Base-by-base conservation (phyloP, 1,140 invertebrate species). In the Macrotrachela quadricornifera region DNA sequence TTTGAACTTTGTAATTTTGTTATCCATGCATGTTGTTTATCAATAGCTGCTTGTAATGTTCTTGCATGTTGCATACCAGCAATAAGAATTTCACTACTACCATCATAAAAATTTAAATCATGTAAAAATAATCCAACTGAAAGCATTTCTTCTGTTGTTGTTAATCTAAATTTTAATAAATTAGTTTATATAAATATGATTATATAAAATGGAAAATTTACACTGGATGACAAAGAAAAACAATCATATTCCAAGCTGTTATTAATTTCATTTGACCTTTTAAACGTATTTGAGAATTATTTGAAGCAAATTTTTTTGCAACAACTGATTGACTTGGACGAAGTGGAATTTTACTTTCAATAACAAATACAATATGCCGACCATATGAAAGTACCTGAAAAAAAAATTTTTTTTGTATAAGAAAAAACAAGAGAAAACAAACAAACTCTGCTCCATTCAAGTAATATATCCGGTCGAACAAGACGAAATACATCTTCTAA, bases 31-130 rank as follows among this genome's bases (percentile, higher is more conserved):
- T 16, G 54, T 57, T 16, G 51, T 44, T 53, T 60, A 57, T 67
- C 65, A 53, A 65, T 64, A 44, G 57, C 59, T 12, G 60, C 57
- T 50, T 63, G 62, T 46, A 71, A 60, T 66, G 70, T 78, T 8
- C 82, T 83, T 56, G 81, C 79, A 65, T 86, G 82, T 60, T 86
- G 82, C 81, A 81, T 85, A 0, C 83, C 84, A 8, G 78, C 76
- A 50, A 87, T 68, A 1, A 87, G 80, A 72, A 87, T 76, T 66
- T 86, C 82, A 41, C 80, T 57, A 56, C 83, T 84, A 46, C 82
- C 71, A 9, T 84, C 84, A 60, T 85, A 83, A 1, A 80, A 77
- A 66, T 85, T 87, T 18, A 88, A 73, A 64, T 87, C 84, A 57
- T 83, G 84, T 14, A 88, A 63, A 64, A 77, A 86, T 0, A 87